phyloP scores from a whole-genome alignment of 2,113 vertebrate genomes.

The Myrmecophaga tridactyla region DNA sequence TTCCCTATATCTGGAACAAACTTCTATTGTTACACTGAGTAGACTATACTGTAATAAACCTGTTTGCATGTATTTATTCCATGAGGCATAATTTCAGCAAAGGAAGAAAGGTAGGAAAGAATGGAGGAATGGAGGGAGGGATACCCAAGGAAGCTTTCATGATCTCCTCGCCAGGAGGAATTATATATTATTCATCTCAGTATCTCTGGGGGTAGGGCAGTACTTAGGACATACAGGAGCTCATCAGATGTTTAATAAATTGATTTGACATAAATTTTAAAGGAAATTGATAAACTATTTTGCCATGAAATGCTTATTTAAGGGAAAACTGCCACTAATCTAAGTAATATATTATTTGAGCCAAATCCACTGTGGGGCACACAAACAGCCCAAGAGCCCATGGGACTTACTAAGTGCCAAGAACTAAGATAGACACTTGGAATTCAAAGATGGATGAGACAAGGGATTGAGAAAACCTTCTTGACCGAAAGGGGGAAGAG shows the following conservation, averaged over 20 bases:
- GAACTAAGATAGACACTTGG: neutral
- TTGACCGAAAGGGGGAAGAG: too few relatives aligned
- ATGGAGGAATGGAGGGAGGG: neutral
- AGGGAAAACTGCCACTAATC: slow-evolving; percentile 17
- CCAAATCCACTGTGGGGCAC: neutral
- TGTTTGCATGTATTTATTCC: slow-evolving; percentile 9
- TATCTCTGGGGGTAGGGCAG: neutral
- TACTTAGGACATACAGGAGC: neutral
- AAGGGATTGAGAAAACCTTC: too few relatives aligned
- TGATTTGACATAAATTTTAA: slow-evolving; percentile 31
- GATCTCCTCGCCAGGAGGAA: neutral
- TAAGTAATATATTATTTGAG: neutral
- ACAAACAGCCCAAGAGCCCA: neutral
- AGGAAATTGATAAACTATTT: neutral
- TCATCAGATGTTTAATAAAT: neutral
- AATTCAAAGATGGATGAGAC: slow-evolving; percentile 29
- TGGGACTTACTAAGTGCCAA: neutral
- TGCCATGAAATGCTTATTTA: slow-evolving; percentile 21
- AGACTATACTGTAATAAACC: neutral
- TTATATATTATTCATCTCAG: neutral
- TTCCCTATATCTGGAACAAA: neutral
- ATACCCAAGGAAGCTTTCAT: neutral
- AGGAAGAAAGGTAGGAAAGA: neutral
- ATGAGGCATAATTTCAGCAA: neutral
- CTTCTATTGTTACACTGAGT: neutral